These are phyloP conservation scores for Thaleichthys pacificus DNA, from an alignment of 2,797 vertebrate genomes.

Conservation along the genomic window DNA sequence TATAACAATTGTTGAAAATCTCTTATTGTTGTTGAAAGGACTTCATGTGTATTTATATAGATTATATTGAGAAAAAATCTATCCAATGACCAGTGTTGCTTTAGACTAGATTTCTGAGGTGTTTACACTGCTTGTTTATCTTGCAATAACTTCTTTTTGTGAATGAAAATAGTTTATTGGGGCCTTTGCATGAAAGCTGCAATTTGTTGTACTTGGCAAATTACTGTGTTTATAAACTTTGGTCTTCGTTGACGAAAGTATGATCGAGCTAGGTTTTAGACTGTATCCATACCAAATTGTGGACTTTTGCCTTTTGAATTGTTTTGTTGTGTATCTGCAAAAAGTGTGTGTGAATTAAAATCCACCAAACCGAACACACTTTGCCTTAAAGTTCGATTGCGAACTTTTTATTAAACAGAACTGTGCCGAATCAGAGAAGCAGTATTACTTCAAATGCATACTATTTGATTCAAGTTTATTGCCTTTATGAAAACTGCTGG, in stretches of 20 bases:
- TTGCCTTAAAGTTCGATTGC: conserved; percentile 82
- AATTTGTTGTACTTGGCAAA: conserved; percentile 80
- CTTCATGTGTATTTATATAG: conserved; percentile 88
- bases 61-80: conserved; percentile 83
- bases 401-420: conserved; percentile 81
- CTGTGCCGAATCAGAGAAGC: conserved; percentile 82
- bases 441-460: conserved; percentile 80
- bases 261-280: conserved; percentile 74
- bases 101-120: conserved; percentile 84
- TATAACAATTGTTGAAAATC: conserved; percentile 80
- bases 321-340: conserved; percentile 79
- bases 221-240: conserved; percentile 78
- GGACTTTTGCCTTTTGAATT: conserved; percentile 77
- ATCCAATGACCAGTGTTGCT: conserved; percentile 83
- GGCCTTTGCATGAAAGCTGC: conserved; percentile 85
- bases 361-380: conserved; percentile 85
- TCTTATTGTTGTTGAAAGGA: conserved; percentile 81
- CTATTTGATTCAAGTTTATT: conserved; percentile 75
- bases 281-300: conserved; percentile 83
- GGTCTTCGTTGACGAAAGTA: conserved; percentile 67
- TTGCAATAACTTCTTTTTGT: conserved; percentile 82
- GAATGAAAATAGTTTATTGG: conserved; percentile 78
- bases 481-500: conserved; percentile 81
- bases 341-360: conserved; percentile 84
- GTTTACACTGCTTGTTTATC: conserved; percentile 85